A percentile compares a stretch with the other conserved stretches of the same genome.
phyloP scores from a whole-genome alignment of 2,797 vertebrate species.

The Melanogrammus aeglefinus region DNA sequence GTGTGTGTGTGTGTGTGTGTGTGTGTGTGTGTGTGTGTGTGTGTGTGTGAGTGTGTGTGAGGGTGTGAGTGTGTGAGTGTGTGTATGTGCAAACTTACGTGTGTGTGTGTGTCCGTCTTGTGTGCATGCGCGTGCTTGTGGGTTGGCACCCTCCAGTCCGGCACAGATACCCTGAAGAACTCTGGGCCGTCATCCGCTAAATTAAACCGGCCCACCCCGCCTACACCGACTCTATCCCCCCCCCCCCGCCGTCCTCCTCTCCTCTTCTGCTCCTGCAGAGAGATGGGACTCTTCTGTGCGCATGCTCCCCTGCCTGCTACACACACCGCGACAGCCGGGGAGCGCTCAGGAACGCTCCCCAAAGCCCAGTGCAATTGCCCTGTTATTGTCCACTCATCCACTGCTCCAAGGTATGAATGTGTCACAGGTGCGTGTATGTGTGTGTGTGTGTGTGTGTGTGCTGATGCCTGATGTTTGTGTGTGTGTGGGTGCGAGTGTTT shows the following conservation, averaged over 20 bases:
- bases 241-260: conserved; percentile 15
- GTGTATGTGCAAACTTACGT: not conserved
- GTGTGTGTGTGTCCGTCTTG: not conserved
- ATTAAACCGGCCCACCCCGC: conserved; percentile 65
- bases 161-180: conserved; percentile 51
- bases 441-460: not conserved
- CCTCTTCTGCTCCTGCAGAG: conserved; percentile 5
- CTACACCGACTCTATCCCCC: conserved; percentile 30
- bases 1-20: not conserved
- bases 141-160: not conserved
- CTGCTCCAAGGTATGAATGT: conserved; percentile 48
- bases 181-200: conserved; percentile 65
- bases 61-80: not conserved
- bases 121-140: not conserved
- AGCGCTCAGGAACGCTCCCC: conserved; percentile 63
- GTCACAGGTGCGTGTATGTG: not conserved
- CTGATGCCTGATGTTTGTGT: conserved; percentile 6
- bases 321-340: conserved; percentile 45
- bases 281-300: not conserved
- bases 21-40: not conserved
- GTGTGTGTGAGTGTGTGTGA: not conserved
- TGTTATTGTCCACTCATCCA: conserved; percentile 78
- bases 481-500: conserved; percentile 5
- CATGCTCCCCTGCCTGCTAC: not conserved
- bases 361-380: conserved; percentile 81